phyloP scores from a whole-genome alignment of 2,888 invertebrate genomes.

The Celastrina argiolus region DNA sequence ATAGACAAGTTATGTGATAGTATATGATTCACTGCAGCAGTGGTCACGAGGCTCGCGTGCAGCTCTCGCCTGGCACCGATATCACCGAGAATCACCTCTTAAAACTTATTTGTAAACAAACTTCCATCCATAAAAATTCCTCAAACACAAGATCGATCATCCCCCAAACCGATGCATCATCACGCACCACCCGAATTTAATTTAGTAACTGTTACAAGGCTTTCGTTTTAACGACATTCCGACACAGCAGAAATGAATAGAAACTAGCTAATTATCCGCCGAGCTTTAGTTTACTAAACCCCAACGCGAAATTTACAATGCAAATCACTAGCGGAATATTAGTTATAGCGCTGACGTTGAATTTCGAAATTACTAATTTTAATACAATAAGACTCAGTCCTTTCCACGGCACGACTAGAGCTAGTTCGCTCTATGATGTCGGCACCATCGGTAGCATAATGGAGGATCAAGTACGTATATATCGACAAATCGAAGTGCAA shows the following conservation, averaged over 20 bases:
- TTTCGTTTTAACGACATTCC: slow-evolving; percentile 59
- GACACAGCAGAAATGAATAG: slow-evolving; percentile 59
- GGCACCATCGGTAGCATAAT: slow-evolving; percentile 49
- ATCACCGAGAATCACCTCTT: slow-evolving; percentile 62
- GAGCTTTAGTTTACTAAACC: slow-evolving; percentile 70
- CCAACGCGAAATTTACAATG: slow-evolving; percentile 74
- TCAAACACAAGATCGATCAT: slow-evolving; percentile 32
- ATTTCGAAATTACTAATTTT: slow-evolving; percentile 76
- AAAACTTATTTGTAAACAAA: slow-evolving; percentile 65
- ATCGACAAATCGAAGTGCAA: slow-evolving; percentile 40
- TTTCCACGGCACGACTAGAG: slow-evolving; percentile 65
- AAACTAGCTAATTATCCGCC: slow-evolving; percentile 74
- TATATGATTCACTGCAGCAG: slow-evolving; percentile 54
- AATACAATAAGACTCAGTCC: slow-evolving; percentile 74
- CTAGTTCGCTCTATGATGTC: slow-evolving; percentile 63
- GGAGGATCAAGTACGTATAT: slow-evolving; percentile 75
- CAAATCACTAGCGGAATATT: slow-evolving; percentile 75
- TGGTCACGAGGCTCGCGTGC: slow-evolving; percentile 62
- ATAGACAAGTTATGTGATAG: slow-evolving; percentile 37
- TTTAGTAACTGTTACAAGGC: slow-evolving; percentile 46
- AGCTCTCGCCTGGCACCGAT: slow-evolving; percentile 76
- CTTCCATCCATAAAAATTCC: slow-evolving; percentile 32
- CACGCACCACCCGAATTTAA: slow-evolving; percentile 39
- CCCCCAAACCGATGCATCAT: slow-evolving; percentile 37
- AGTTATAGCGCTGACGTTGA: slow-evolving; percentile 71